Conservation (phyloP, 1,140 invertebrate genomes). For the Pinna nobilis region DNA sequence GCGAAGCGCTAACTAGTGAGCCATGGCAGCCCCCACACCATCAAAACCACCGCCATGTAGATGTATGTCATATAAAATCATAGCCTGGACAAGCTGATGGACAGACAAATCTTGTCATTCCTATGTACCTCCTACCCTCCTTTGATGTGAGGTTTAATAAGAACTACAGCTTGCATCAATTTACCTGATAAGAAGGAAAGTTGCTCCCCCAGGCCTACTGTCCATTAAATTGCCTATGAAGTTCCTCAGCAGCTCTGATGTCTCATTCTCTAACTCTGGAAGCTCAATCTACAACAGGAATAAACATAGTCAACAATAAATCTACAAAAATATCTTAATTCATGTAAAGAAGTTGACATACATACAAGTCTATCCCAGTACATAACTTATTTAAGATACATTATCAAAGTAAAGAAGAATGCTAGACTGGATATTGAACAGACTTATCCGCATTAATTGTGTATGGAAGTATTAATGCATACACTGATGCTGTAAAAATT, state of each 20-base stretch:
- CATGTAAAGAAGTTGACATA: not conserved
- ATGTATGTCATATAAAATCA: not conserved
- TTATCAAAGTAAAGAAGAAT: not conserved
- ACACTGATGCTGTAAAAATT: no score
- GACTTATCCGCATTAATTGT: no score
- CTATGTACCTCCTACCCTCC: not conserved
- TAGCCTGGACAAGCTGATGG: not conserved
- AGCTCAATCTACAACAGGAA: conserved; percentile 80
- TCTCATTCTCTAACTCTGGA: conserved; percentile 85
- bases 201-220: conserved; percentile 85
- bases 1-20: no score
- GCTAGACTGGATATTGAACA: no score
- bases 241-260: conserved; percentile 85
- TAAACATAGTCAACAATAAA: conserved; percentile 39
- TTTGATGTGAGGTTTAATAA: not conserved
- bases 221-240: conserved; percentile 92
- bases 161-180: conserved; percentile 8
- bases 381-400: not conserved
- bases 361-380: not conserved
- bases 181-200: conserved; percentile 90
- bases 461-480: no score
- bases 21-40: no score
- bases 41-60: no score
- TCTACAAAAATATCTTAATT: not conserved
- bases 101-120: not conserved